Base-by-base conservation (phyloP, 2,113 vertebrate species). In the Lepisosteus osseus region DNA sequence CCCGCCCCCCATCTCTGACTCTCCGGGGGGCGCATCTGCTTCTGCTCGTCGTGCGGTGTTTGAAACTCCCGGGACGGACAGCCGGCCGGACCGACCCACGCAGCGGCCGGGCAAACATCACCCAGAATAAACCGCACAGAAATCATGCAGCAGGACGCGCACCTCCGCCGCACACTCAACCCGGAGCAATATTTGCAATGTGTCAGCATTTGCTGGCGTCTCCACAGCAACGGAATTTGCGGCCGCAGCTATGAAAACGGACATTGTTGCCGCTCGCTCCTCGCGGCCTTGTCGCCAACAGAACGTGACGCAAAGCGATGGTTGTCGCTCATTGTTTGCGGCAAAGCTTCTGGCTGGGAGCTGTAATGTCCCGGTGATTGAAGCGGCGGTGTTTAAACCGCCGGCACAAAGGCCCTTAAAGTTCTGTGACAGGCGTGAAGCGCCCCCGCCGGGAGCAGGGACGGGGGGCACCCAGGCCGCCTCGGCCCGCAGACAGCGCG, bases 381-480 rank as follows among this genome's bases (percentile, higher is more conserved):
- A 93, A 89, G 90, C 77, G 80, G 89, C 86, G 86, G 88, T 90
- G 90, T 91, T 93, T 84, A 91, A 93, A 88, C 85, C 85, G 86
- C 76, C 69, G 76, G 82, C 86, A 89, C 85, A 94, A 93, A 90
- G 86, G 87, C 84, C 86, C 83, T 85, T 92, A 88, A 93, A 91
- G 92, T 92, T 84, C 81, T 85, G 88, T 92, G 92, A 95, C 92
- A 94, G 90, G 91, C 93, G 90, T 95, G 93, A 90, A 95, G 92
- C 84, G 82, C 77, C 87, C 85, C 87, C 85, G 89, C 86, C 69
- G 86, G 71, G 86, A 87, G 84, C 77, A 44, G 63, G 74, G 80
- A 81, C 82, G 83, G 71, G 68, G 70, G 64, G 77, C 77, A 82
- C 78, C 78, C 79, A 77, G 76, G 78, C 78, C 76, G 74, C 74